Base-by-base conservation (phyloP, 1,140 invertebrate species). In the Lysiphlebus fabarum region DNA sequence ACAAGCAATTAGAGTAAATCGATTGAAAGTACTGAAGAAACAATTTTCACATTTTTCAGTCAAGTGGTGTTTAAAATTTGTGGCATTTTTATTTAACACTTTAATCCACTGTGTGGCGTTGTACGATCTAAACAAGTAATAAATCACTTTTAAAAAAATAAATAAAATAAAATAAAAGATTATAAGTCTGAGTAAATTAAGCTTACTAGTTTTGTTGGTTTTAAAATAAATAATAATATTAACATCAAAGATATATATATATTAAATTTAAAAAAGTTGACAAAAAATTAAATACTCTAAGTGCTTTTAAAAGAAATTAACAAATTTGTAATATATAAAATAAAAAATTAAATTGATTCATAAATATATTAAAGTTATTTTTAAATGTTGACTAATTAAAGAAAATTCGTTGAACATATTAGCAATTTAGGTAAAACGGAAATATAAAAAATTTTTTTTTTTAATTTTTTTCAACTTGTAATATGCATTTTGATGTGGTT, bases 61-160 rank as follows among this genome's bases (percentile, higher is more conserved):
- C 49, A 26, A 26, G 17, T 26, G 17, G 2, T 26, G 17, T 26
- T 26, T 26, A 26, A 26, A 26, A 26, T 38, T 38, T 44, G 38
- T 50, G 56, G 59, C 41, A 64, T 60, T 64, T 64, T 64, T 64
- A 64, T 64, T 64, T 40, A 58, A 58, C 56, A 51, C 62, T 64
- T 61, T 61, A 64, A 64, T 64, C 55, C 51, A 26, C 34, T 43
- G 49, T 37, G 58, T 64, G 63, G 60, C 60, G 58, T 64, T 58
- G 45, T 42, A 48, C 61, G 63, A 68, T 70, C 66, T 68, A 70
- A 70, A 70, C 67, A 66, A 61, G 59, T 66, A 59, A 70, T 72
- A 70, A 70, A 72, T 72, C 63, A 62, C 48, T 26, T 33, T 40
- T 33, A 43, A 10, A 17, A 33, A 41, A 26, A 11, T n/a, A 34